These are phyloP conservation scores for Desmophyllum pertusum DNA, from an alignment of 92 coral and sea anemone genomes.

Conservation along the genomic window DNA sequence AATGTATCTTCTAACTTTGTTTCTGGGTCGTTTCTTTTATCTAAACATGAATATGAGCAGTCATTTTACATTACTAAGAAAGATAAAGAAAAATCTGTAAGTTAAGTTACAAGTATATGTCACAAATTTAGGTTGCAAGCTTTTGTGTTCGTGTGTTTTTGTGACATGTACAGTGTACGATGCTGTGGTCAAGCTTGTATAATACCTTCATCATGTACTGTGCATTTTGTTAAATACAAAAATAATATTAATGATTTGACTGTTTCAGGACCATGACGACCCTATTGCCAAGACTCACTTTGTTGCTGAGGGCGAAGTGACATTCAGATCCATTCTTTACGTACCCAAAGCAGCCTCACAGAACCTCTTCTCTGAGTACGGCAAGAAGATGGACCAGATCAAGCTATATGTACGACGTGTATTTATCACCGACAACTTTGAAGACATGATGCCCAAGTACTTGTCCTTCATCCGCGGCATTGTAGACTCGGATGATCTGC, in stretches of 20 bases:
- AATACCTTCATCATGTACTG: too few species aligned
- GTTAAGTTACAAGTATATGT: neutral
- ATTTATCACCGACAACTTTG: conserved; percentile 99
- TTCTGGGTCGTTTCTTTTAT: conserved; percentile 2
- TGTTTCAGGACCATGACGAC: conserved; percentile 88
- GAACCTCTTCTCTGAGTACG: conserved; percentile 93
- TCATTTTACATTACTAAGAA: conserved; percentile 35
- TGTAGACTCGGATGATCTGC: conserved; percentile 98
- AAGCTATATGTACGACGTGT: conserved; percentile 98
- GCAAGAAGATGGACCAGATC: conserved; percentile 96
- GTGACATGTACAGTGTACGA: too few species aligned
- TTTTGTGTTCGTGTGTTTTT: too few species aligned
- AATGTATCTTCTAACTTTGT: neutral
- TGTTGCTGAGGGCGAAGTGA: conserved; percentile 99
- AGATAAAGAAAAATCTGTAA: conserved; percentile 56
- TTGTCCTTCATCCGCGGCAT: conserved; percentile 90
- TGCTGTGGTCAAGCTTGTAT: too few species aligned
- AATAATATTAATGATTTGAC: neutral
- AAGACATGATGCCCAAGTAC: conserved; percentile 99
- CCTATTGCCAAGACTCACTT: conserved; percentile 96
- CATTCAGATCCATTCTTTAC: conserved; percentile 97
- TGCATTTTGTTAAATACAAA: neutral
- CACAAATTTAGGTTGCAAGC: too few species aligned
- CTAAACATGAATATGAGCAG: conserved; percentile 1
- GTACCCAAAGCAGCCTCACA: conserved; percentile 86